Percentiles rank a stretch among this genome's conserved stretches.
Evolutionary conservation across 2,888 invertebrate species (phyloP).

Genomic region (Furcula furcula): DNA sequence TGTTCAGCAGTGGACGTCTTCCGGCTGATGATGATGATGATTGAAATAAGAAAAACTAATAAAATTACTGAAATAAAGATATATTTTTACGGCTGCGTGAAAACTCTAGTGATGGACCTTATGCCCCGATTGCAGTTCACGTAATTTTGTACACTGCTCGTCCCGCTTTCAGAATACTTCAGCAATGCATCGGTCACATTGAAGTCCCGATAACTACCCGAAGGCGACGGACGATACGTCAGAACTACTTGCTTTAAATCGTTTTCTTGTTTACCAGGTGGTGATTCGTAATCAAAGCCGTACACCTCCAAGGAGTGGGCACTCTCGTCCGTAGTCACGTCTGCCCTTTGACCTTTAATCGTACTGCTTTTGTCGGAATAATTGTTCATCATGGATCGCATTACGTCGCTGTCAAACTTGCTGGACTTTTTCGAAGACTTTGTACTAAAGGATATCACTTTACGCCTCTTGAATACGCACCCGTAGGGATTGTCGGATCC

Average conservation of each 20-base stretch:
- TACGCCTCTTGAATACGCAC: conserved; percentile 38
- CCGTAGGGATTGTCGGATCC: conserved; percentile 12
- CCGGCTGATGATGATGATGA: too few relatives aligned
- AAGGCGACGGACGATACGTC: conserved; percentile 20
- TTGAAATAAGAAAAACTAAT: too few relatives aligned
- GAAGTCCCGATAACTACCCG: conserved; percentile 7
- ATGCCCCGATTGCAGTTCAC: background rate
- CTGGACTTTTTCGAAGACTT: conserved; percentile 13
- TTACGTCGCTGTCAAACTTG: conserved; percentile 1
- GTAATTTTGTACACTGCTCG: background rate
- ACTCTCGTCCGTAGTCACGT: conserved; percentile 18
- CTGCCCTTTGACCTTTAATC: background rate
- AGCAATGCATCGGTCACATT: background rate
- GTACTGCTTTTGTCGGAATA: conserved; percentile 2
- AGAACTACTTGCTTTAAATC: conserved; percentile 10
- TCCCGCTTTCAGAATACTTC: background rate
- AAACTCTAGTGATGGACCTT: background rate
- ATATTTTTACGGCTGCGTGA: background rate
- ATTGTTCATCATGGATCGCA: conserved; percentile 3
- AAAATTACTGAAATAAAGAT: background rate
- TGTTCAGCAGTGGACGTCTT: too few relatives aligned
- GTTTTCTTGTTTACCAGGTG: conserved; percentile 2
- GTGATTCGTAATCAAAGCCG: conserved; percentile 36
- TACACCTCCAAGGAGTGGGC: conserved; percentile 44
- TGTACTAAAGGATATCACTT: conserved; percentile 29